A percentile compares a stretch with the other conserved stretches of the same genome.
Evolutionary conservation across 1,140 invertebrate genomes (phyloP).

Genomic region (Hormaphis cornu): DNA sequence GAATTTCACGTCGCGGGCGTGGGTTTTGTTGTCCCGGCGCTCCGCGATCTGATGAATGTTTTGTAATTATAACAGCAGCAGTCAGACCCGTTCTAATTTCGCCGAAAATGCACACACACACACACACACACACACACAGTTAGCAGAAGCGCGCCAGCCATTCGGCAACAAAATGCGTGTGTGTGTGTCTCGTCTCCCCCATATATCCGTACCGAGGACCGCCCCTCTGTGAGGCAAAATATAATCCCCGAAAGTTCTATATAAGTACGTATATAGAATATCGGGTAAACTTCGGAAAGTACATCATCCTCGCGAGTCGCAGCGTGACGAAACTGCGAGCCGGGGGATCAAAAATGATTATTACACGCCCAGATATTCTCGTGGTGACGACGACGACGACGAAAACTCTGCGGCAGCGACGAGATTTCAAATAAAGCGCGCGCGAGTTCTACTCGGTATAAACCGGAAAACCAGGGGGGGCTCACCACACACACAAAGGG

Average conservation of each 20-base stretch:
- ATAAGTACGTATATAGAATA: too few species aligned
- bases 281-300: slow-evolving; percentile 4
- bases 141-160: background rate
- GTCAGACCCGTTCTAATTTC: slow-evolving; percentile 25
- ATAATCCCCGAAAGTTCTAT: slow-evolving; percentile 16
- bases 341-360: background rate
- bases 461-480: too few species aligned
- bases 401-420: too few species aligned
- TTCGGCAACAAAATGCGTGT: background rate
- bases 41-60: slow-evolving; percentile 17
- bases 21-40: background rate
- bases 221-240: background rate
- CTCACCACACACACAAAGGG: too few species aligned
- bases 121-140: background rate
- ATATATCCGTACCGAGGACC: too few species aligned
- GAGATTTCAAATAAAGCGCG: too few species aligned
- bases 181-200: too few species aligned
- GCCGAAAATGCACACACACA: background rate
- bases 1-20: slow-evolving; percentile 18
- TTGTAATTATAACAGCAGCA: slow-evolving; percentile 14
- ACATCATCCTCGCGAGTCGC: slow-evolving; percentile 3
- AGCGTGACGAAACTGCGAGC: slow-evolving; percentile 1
- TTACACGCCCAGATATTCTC: background rate
- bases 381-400: too few species aligned
- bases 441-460: too few species aligned